Percentiles rank a stretch among this genome's conserved stretches.
Evolutionary conservation across 2,797 vertebrate genomes (phyloP).

Genomic region (Crenichthys baileyi): DNA sequence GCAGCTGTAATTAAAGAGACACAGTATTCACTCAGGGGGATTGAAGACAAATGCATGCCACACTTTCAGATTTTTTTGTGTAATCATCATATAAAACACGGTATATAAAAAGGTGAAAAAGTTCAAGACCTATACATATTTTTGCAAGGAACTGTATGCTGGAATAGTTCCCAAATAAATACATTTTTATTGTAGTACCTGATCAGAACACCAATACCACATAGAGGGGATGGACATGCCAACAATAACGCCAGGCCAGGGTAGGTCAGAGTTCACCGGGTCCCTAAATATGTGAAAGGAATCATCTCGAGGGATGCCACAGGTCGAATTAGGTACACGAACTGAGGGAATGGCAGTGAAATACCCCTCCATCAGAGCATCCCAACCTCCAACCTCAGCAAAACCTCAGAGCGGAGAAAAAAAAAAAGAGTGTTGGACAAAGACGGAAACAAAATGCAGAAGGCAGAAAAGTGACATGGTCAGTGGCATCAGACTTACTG

Average conservation of each 20-base stretch:
- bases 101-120: background rate
- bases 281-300: slow-evolving; percentile 95
- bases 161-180: background rate
- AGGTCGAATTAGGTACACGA: slow-evolving; percentile 87
- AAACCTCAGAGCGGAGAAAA: slow-evolving; percentile 81
- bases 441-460: background rate
- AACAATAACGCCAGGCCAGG: slow-evolving; percentile 93
- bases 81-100: background rate
- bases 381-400: slow-evolving; percentile 86
- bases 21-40: background rate
- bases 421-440: slow-evolving; percentile 7
- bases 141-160: background rate
- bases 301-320: slow-evolving; percentile 89
- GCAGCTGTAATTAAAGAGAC: background rate
- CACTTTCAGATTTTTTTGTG: background rate
- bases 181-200: slow-evolving; percentile 78
- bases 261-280: slow-evolving; percentile 90
- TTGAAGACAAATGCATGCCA: background rate
- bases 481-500: slow-evolving; percentile 82
- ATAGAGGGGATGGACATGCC: slow-evolving; percentile 95
- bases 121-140: background rate
- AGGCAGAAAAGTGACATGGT: background rate
- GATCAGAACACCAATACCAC: slow-evolving; percentile 99
- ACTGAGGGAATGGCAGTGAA: slow-evolving; percentile 83
- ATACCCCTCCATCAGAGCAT: slow-evolving; percentile 86